Evolutionary conservation across 2,113 vertebrate genomes (phyloP), one percentile per base, ranked within the genome.

Genomic region (Chascanopsetta lugubris): DNA sequence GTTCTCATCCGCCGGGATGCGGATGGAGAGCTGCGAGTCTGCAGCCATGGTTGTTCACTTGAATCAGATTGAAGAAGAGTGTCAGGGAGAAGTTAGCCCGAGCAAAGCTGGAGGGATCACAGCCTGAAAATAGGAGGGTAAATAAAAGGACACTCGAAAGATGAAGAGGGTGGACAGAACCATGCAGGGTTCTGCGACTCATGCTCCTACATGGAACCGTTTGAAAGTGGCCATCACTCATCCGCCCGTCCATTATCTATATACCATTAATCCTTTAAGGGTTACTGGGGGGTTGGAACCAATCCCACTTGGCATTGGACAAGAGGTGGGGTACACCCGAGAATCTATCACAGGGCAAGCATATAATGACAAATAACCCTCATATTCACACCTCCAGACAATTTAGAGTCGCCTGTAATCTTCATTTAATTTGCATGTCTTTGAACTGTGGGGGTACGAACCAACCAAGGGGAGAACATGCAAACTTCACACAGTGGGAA

Each of bases 21-120:
- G 40, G 34, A 62, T 47, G 48, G 18, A 56, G 38, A 59, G 63
- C 61, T 69, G 57, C 6, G 73, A 76, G 68, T 75, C 47, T 54
- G 46, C 36, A 10, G 63, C 75, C 34, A 64, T 50, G 72, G 61
- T 42, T 79, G 82, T 80, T 82, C 47, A 59, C 53, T 71, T 30
- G 15, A 78, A 69, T 84, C 56, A 65, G 54, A 82, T 69, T 61
- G 47, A 26, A 26, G 26, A 40, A 38, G 54, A 58, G 57, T 53
- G 48, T 70, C 61, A 56, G 47, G 26, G 45, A 69, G 74, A 71
- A 59, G 60, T 68, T 49, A 61, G 50, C 64, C 8, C 4, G 64
- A 30, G 63, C 40, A 45, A 66, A 75, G 75, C 66, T 65, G 25
- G 12, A 63, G 61, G 57, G 60, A 75, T 50, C 57, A 34, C 60